These are phyloP conservation scores for Elaeidobius kamerunicus DNA, from an alignment of 2,888 invertebrate genomes.

Conservation along the genomic window DNA sequence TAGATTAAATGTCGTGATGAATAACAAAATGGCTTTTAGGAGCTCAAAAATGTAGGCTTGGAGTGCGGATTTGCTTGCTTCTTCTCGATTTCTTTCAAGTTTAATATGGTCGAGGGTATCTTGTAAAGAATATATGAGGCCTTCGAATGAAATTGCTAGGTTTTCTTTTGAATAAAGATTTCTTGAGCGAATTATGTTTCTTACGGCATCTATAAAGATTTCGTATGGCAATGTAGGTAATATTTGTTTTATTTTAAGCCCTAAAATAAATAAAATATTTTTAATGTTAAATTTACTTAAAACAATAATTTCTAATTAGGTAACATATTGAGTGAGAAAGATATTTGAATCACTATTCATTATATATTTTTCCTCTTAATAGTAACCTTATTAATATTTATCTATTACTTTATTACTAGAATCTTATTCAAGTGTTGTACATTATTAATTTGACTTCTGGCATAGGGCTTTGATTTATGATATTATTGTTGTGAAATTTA, in stretches of 20 bases:
- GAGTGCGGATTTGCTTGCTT: background rate
- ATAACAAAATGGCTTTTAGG: conserved; percentile 12
- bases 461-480: too few relatives aligned
- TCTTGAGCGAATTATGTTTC: conserved; percentile 14
- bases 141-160: conserved; percentile 13
- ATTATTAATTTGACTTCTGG: too few relatives aligned
- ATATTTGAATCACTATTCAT: too few relatives aligned
- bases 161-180: conserved; percentile 21
- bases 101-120: conserved; percentile 17
- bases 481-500: too few relatives aligned
- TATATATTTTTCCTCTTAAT: too few relatives aligned
- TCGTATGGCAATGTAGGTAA: conserved; percentile 5
- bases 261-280: conserved; percentile 16
- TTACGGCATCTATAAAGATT: conserved; percentile 5
- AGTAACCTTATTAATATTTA: too few relatives aligned
- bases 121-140: conserved; percentile 18
- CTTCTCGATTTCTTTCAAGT: background rate
- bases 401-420: too few relatives aligned
- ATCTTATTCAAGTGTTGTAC: too few relatives aligned
- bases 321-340: too few relatives aligned
- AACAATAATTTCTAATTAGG: too few relatives aligned
- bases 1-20: conserved; percentile 20
- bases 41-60: conserved; percentile 12
- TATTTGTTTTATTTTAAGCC: conserved; percentile 1
- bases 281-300: too few relatives aligned